These are phyloP conservation scores for Cebidichthys violaceus DNA, from an alignment of 2,113 vertebrate species.

Conservation along the genomic window DNA sequence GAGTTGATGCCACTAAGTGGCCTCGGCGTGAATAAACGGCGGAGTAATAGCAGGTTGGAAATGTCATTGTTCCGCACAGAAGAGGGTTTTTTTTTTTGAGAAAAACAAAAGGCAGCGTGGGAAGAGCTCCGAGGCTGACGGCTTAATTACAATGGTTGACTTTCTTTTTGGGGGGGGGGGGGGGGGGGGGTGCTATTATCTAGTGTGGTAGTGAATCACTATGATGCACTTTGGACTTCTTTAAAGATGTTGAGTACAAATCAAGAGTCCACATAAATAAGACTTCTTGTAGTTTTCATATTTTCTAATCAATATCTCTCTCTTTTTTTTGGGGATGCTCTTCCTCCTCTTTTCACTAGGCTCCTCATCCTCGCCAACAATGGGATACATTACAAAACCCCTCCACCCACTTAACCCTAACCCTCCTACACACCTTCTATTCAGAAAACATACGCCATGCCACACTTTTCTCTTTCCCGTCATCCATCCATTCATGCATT, in stretches of 20 bases:
- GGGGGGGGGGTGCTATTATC: slow-evolving; percentile 50
- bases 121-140: slow-evolving; percentile 56
- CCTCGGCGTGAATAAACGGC: slow-evolving; percentile 41
- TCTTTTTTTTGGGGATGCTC: neutral
- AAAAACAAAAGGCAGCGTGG: slow-evolving; percentile 69
- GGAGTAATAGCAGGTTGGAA: slow-evolving; percentile 65
- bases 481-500: neutral
- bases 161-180: slow-evolving; percentile 16
- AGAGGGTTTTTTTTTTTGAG: slow-evolving; percentile 1
- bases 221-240: slow-evolving; percentile 28
- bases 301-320: neutral
- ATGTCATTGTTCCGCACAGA: slow-evolving; percentile 37
- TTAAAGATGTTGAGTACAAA: neutral
- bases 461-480: neutral
- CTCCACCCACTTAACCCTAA: neutral
- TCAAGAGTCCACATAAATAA: neutral
- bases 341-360: neutral
- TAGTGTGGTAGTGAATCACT: slow-evolving; percentile 43
- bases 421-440: slow-evolving; percentile 5
- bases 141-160: slow-evolving; percentile 71
- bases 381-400: slow-evolving; percentile 1
- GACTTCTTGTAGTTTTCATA: neutral
- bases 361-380: neutral
- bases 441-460: slow-evolving; percentile 24
- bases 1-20: slow-evolving; percentile 28